Conservation (phyloP, 2,113 vertebrate genomes). For the Neodon shergylaensis region DNA sequence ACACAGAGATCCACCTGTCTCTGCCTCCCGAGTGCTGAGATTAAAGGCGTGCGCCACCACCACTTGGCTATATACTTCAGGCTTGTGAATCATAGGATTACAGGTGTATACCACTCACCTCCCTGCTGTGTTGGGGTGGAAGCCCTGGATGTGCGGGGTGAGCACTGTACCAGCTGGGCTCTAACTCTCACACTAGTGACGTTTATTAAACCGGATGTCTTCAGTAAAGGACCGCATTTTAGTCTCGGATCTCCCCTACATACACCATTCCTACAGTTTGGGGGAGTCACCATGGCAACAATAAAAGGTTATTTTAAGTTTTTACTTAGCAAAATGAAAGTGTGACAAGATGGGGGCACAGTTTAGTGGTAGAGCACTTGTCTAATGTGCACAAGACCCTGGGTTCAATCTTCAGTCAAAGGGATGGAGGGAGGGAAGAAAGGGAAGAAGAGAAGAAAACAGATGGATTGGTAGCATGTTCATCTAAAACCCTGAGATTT, state of each 20-base stretch:
- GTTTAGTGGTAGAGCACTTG: not conserved
- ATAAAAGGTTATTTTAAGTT: not conserved
- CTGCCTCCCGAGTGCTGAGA: no score
- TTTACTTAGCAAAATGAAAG: slow-evolving; percentile 39
- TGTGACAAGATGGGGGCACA: not conserved
- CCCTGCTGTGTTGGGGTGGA: not conserved
- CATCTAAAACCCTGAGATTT: not conserved
- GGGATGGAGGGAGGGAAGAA: not conserved
- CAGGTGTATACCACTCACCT: not conserved
- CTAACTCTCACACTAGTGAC: not conserved
- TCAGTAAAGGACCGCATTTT: not conserved
- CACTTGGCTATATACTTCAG: not conserved
- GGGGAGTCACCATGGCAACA: not conserved
- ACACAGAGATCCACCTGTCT: not conserved
- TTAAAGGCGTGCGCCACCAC: not conserved
- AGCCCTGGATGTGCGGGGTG: not conserved
- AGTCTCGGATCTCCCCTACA: not conserved
- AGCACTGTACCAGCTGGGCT: not conserved
- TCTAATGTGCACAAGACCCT: not conserved
- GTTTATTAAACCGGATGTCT: not conserved
- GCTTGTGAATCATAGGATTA: not conserved
- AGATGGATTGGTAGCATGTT: not conserved
- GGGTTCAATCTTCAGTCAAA: not conserved
- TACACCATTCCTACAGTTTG: not conserved
- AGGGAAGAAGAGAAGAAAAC: not conserved